A percentile compares a stretch with the other conserved stretches of the same genome.
These are phyloP conservation scores for Parazoanthus atlanticus DNA, from an alignment of 92 coral and sea anemone species.

Conservation along the genomic window DNA sequence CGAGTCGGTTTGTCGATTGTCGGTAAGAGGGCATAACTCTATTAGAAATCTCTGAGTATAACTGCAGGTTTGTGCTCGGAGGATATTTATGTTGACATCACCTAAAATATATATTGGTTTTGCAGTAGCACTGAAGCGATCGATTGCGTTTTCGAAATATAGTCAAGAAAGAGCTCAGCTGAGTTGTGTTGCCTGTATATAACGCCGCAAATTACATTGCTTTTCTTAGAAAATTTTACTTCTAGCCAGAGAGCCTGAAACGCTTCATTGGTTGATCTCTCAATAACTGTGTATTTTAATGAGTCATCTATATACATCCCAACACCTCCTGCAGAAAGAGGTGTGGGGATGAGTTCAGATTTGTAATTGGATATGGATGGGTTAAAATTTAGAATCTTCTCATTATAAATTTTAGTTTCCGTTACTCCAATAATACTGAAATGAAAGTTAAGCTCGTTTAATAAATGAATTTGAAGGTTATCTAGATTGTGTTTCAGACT, in stretches of 20 bases:
- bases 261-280: too few relatives aligned
- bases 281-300: conserved; percentile 18
- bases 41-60: too few relatives aligned
- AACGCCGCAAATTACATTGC: conserved; percentile 19
- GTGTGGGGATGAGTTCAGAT: not conserved
- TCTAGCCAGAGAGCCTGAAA: conserved; percentile 47
- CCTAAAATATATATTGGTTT: too few relatives aligned
- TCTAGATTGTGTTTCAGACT: conserved; percentile 41
- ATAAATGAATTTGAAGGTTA: conserved; percentile 36
- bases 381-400: conserved; percentile 12
- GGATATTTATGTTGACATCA: too few relatives aligned
- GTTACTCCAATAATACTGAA: conserved; percentile 40
- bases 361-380: conserved; percentile 7
- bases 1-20: too few relatives aligned
- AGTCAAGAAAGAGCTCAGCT: not conserved
- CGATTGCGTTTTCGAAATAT: conserved; percentile 8
- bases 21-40: too few relatives aligned
- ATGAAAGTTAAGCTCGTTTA: conserved; percentile 26
- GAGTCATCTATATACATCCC: not conserved
- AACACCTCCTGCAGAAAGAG: conserved; percentile 28
- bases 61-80: too few relatives aligned
- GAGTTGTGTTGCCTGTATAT: conserved; percentile 43
- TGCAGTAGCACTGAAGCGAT: not conserved
- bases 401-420: conserved; percentile 25
- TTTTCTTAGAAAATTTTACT: not conserved